phyloP scores from a whole-genome alignment of 2,888 invertebrate species.

The Drosophila paucipuncta region DNA sequence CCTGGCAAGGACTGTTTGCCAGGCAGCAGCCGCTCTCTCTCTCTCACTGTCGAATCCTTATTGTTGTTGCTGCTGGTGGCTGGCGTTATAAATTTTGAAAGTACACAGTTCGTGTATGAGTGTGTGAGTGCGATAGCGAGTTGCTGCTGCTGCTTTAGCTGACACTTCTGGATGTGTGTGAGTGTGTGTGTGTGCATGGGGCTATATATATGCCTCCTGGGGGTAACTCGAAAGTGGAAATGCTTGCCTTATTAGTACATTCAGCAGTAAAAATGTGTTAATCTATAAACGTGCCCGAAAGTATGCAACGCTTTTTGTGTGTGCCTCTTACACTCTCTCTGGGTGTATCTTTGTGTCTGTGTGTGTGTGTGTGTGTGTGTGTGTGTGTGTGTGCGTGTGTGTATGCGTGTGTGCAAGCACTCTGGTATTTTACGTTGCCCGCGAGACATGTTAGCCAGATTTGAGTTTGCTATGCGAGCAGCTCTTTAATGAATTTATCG shows the following conservation, averaged over 20 bases:
- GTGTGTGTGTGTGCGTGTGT: slow-evolving; percentile 4
- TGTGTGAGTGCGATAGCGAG: slow-evolving; percentile 54
- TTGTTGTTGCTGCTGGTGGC: slow-evolving; percentile 21
- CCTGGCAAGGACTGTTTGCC: slow-evolving; percentile 43
- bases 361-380: not conserved
- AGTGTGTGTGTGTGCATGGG: slow-evolving; percentile 12
- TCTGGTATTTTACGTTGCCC: slow-evolving; percentile 74
- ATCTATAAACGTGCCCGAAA: slow-evolving; percentile 77
- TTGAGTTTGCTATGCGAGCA: slow-evolving; percentile 58
- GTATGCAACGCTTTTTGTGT: slow-evolving; percentile 55
- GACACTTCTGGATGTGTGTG: not conserved
- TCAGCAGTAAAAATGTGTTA: slow-evolving; percentile 80
- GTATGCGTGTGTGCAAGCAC: slow-evolving; percentile 39
- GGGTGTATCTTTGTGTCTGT: slow-evolving; percentile 3
- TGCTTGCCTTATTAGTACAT: slow-evolving; percentile 81
- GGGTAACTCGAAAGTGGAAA: slow-evolving; percentile 75
- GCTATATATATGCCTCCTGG: slow-evolving; percentile 62
- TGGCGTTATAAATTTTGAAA: slow-evolving; percentile 74
- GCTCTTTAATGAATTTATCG: slow-evolving; percentile 81
- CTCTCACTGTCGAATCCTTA: slow-evolving; percentile 7
- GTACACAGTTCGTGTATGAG: slow-evolving; percentile 46
- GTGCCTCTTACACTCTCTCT: slow-evolving; percentile 1
- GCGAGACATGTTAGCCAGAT: slow-evolving; percentile 75
- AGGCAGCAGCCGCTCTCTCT: slow-evolving; percentile 7
- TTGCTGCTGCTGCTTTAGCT: slow-evolving; percentile 17